Evolutionary conservation across 2,888 invertebrate genomes (phyloP).

Genomic region (Candidula unifasciata): DNA sequence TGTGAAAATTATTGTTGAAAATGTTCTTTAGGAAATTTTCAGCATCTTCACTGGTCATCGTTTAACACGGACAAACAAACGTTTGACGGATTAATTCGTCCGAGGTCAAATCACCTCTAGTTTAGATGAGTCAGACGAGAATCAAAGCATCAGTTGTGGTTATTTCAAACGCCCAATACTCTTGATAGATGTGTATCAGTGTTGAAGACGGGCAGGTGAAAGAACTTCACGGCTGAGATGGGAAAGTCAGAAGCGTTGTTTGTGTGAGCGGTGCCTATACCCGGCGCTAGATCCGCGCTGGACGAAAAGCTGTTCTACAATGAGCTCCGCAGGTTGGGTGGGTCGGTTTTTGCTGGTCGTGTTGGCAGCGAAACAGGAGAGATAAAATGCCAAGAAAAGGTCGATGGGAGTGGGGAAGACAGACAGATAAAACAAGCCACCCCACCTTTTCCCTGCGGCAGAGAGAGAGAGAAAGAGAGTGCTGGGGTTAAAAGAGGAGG

Average conservation of each 20-base stretch:
- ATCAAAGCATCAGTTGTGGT: background rate
- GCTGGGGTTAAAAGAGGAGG: too few species aligned
- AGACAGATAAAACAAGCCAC: background rate
- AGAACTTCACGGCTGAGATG: background rate
- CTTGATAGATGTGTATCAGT: background rate
- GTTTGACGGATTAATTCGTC: background rate
- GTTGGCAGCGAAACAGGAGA: background rate
- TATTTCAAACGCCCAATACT: background rate
- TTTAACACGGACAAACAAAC: background rate
- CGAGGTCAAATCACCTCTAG: background rate
- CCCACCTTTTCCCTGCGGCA: too few species aligned
- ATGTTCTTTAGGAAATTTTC: background rate
- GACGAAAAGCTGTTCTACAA: constrained; percentile 16
- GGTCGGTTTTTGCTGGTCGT: constrained; percentile 8
- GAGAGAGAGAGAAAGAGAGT: background rate
- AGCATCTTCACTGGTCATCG: constrained; percentile 9
- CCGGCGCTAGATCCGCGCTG: constrained; percentile 2
- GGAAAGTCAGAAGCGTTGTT: background rate
- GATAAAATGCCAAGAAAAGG: constrained; percentile 15
- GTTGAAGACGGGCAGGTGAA: background rate
- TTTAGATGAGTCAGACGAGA: background rate
- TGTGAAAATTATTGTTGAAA: background rate
- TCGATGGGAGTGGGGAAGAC: background rate
- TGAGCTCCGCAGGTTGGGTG: constrained; percentile 25
- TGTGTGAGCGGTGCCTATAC: constrained; percentile 25